phyloP scores from a whole-genome alignment of 2,888 invertebrate species.

The Conistra vaccinii region DNA sequence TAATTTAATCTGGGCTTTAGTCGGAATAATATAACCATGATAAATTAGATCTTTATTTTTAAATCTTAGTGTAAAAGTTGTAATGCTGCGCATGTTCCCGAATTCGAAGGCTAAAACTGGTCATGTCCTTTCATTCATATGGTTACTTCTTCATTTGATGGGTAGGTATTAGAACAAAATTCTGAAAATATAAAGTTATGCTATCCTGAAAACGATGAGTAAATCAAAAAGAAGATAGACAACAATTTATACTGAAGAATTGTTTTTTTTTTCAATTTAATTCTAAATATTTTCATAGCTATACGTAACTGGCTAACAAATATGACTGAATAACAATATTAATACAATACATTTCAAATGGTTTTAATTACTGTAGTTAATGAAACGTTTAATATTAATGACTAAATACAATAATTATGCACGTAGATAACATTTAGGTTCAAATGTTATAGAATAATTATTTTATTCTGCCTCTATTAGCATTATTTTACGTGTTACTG shows the following conservation, averaged over 20 bases:
- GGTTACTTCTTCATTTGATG: background rate
- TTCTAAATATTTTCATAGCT: background rate
- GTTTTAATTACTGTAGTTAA: slow-evolving; percentile 14
- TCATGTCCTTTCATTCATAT: too few species aligned
- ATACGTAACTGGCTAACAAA: background rate
- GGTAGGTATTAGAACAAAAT: background rate
- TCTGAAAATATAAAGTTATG: background rate
- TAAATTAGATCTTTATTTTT: too few species aligned
- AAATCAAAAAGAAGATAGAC: background rate
- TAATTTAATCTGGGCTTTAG: too few species aligned
- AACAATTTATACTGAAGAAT: background rate
- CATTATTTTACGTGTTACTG: slow-evolving; percentile 17
- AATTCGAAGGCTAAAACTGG: too few species aligned
- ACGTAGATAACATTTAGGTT: slow-evolving; percentile 42
- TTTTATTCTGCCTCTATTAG: slow-evolving; percentile 23
- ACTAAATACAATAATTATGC: slow-evolving; percentile 36
- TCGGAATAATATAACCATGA: too few species aligned
- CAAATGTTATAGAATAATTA: slow-evolving; percentile 27
- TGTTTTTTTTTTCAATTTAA: background rate
- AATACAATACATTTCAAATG: slow-evolving; percentile 15
- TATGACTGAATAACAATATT: background rate
- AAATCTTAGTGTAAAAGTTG: too few species aligned
- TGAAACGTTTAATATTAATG: slow-evolving; percentile 17
- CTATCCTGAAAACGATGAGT: background rate
- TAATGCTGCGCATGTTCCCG: too few species aligned